phyloP scores from a whole-genome alignment of 2,113 vertebrate species.

The Dascyllus trimaculatus region DNA sequence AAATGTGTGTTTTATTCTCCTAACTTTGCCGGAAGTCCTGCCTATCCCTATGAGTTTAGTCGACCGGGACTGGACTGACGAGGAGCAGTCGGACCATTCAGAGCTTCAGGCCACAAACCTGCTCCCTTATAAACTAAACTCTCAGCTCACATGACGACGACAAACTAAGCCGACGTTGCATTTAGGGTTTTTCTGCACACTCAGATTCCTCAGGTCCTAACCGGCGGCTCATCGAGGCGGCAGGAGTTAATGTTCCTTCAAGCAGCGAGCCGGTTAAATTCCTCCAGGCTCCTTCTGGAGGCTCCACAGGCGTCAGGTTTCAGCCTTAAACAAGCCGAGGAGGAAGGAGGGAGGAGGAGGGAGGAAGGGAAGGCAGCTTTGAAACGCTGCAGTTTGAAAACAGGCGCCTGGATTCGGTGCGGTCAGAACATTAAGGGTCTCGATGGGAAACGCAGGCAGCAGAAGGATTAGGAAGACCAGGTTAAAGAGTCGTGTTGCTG shows the following conservation, averaged over 20 bases:
- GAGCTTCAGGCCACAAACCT: too few relatives aligned
- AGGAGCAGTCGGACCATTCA: too few relatives aligned
- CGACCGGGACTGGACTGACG: too few relatives aligned
- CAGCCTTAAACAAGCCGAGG: conserved; percentile 34
- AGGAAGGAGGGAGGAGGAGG: not conserved
- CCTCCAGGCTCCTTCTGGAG: conserved; percentile 42
- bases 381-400: not conserved
- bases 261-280: conserved; percentile 70
- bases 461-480: not conserved
- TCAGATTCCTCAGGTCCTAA: not conserved
- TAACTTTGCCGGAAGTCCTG: too few relatives aligned
- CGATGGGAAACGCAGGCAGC: conserved; percentile 59
- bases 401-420: conserved; percentile 11
- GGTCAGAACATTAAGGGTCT: conserved; percentile 39
- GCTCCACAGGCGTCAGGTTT: conserved; percentile 65
- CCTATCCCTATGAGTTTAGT: too few relatives aligned
- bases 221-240: not conserved
- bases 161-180: too few relatives aligned
- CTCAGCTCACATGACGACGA: too few relatives aligned
- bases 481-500: too few relatives aligned
- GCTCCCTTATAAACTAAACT: too few relatives aligned
- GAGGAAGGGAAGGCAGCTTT: conserved; percentile 6
- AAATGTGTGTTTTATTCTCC: too few relatives aligned
- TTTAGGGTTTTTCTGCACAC: not conserved
- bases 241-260: too few relatives aligned